These are phyloP conservation scores for Biston stratarius DNA, from an alignment of 2,888 invertebrate genomes.

Conservation along the genomic window DNA sequence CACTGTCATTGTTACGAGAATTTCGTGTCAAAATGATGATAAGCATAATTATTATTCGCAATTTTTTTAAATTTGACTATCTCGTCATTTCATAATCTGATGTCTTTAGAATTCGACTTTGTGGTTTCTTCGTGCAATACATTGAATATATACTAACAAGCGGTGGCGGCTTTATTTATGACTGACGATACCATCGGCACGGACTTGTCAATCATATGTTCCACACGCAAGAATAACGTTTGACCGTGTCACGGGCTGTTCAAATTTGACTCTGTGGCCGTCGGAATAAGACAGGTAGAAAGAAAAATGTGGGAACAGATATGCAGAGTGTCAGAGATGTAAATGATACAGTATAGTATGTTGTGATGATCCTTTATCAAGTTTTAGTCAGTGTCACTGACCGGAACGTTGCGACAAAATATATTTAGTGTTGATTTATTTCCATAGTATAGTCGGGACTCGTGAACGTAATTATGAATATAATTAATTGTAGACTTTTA, in stretches of 20 bases:
- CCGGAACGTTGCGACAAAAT: background rate
- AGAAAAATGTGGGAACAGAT: slow-evolving; percentile 26
- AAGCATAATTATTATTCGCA: slow-evolving; percentile 13
- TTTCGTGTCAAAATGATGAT: slow-evolving; percentile 23
- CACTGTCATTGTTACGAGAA: slow-evolving; percentile 31
- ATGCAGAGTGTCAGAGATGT: background rate
- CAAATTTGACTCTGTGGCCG: slow-evolving; percentile 56
- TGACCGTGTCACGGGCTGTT: slow-evolving; percentile 47
- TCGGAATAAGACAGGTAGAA: slow-evolving; percentile 53
- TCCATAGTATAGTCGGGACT: too few relatives aligned
- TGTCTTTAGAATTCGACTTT: background rate
- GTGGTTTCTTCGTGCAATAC: slow-evolving; percentile 44
- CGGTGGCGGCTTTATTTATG: slow-evolving; percentile 82
- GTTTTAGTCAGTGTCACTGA: background rate
- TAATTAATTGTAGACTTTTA: too few relatives aligned
- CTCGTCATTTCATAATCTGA: background rate
- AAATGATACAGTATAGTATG: slow-evolving; percentile 20
- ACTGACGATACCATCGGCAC: slow-evolving; percentile 78
- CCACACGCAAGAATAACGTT: slow-evolving; percentile 64
- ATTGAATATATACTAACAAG: slow-evolving; percentile 84
- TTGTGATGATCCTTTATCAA: background rate
- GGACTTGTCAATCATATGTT: slow-evolving; percentile 83
- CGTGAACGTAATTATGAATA: background rate
- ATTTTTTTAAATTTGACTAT: slow-evolving; percentile 12
- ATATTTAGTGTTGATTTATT: too few relatives aligned